Base-by-base conservation (phyloP, 2,797 vertebrate genomes). In the Fringilla coelebs region DNA sequence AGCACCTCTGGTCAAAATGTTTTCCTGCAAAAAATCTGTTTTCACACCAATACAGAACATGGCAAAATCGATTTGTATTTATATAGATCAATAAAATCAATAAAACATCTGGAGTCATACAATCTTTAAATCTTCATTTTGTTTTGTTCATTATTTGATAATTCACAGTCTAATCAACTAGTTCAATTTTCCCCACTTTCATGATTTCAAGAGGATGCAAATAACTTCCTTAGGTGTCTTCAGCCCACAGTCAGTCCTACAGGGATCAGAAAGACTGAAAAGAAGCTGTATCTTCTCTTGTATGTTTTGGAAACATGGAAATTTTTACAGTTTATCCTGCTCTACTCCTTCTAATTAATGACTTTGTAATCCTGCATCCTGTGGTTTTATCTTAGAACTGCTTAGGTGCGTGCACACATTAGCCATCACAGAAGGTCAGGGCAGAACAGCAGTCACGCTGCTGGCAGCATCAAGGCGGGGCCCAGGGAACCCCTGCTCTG, bases 81-180 rank as follows among this genome's bases (percentile, higher is more conserved):
- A 40, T 32, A 17, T 34, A 17, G 32, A 58, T 46, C 1, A 84
- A 85, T 62, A 85, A 91, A 91, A 83, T 25, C 3, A 25, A 51
- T 90, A 57, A 71, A 88, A 74, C 18, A 73, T 28, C 9, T 71
- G 18, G 31, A 87, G 46, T 57, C 2, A 8, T 29, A 74, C 26
- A 45, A 86, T 41, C 17, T 90, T 76, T 86, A 82, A 81, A 79
- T 74, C 13, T 65, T 93, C 32, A 28, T 75, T 72, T 85, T 79
- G 19, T 79, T 85, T 88, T 63, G 21, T 70, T 85, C 79, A 68
- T 91, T 43, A 70, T 32, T 88, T 58, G 70, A 71, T 73, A 88
- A 91, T 77, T 91, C 74, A 74, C 18, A 55, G 38, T 34, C 80
- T 55, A 48, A 90, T 19, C 38, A 76, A 84, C 28, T 61, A 45